Base-by-base conservation (phyloP, 2,888 invertebrate genomes). In the Noctua fimbriata region DNA sequence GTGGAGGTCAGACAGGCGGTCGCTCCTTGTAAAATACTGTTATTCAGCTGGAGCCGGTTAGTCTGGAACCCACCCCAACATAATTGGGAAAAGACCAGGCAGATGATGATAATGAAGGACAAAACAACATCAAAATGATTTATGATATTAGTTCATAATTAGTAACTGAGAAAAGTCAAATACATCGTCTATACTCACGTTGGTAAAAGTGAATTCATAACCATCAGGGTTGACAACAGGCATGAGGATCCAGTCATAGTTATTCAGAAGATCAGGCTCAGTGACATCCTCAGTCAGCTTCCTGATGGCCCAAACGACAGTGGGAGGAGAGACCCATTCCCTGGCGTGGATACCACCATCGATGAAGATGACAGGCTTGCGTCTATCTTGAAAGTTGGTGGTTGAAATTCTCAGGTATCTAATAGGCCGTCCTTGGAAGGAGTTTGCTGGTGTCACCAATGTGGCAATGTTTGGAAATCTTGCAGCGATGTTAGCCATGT, bases 151-250 rank as follows among this genome's bases (percentile, higher is more conserved):
- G n/a, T 58, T n/a, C 58, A 0, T n/a, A 7, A 60, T 60, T 16
- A 60, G 2, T 28, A 60, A 66, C 14, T 66, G 14, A 24, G 41
- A 41, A 14, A 66, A n/a, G 9, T 28, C 9, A 63, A 32, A 32
- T 18, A 63, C 32, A 32, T 32, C 0, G 7, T 18, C 10, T 7
- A 58, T 69, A 75, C 85, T 73, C 66, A 82, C 97, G 49, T 78
- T 88, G 1, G 93, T 93, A 86, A 97, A 97, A 10, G 97, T 97
- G 92, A 94, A 97, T 84, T 97, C 97, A 89, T 98, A 98, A 6
- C 98, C 98, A 93, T 98, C 98, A 52, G 98, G 98, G 91, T 98
- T 98, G 70, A 97, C 94, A 21, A 97, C 95, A 0, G 98, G 98
- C 44, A 98, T 86, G 47, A 98, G 93, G 84, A 97, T 97, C 97